Conservation (phyloP, 2,888 invertebrate genomes). For the Andrena dorsata region DNA sequence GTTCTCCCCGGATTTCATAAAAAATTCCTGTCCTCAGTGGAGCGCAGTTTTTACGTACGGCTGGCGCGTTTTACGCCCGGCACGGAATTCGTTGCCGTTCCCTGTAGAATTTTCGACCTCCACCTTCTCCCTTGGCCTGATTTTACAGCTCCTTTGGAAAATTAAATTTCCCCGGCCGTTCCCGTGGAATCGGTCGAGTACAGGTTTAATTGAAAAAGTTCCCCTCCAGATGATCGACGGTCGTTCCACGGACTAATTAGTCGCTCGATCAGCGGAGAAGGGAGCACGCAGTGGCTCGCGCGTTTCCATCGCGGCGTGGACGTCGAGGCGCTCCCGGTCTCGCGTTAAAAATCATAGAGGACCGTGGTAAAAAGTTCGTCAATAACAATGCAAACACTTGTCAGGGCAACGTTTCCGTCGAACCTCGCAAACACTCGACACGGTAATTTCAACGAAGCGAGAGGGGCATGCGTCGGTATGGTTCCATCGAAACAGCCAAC, state of each 20-base stretch:
- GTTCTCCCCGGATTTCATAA: slow-evolving; percentile 31
- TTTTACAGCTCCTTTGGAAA: slow-evolving; percentile 48
- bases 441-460: slow-evolving; percentile 60
- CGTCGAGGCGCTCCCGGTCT: neutral
- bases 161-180: slow-evolving; percentile 41
- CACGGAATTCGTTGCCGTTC: neutral
- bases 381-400: slow-evolving; percentile 54
- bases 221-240: slow-evolving; percentile 30
- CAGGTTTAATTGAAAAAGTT: slow-evolving; percentile 69
- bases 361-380: slow-evolving; percentile 30
- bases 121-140: neutral
- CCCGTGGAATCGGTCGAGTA: neutral
- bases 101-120: slow-evolving; percentile 23
- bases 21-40: slow-evolving; percentile 35
- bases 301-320: neutral
- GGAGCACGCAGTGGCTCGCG: neutral
- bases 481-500: slow-evolving; percentile 22
- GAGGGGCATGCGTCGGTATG: slow-evolving; percentile 15
- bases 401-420: slow-evolving; percentile 14
- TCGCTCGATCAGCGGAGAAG: slow-evolving; percentile 25
- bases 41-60: slow-evolving; percentile 36
- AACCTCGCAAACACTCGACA: slow-evolving; percentile 55
- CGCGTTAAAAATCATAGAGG: slow-evolving; percentile 40
- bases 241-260: slow-evolving; percentile 35
- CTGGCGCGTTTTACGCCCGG: slow-evolving; percentile 15